phyloP scores from a whole-genome alignment of 2,113 vertebrate species.

The Channa maculata region DNA sequence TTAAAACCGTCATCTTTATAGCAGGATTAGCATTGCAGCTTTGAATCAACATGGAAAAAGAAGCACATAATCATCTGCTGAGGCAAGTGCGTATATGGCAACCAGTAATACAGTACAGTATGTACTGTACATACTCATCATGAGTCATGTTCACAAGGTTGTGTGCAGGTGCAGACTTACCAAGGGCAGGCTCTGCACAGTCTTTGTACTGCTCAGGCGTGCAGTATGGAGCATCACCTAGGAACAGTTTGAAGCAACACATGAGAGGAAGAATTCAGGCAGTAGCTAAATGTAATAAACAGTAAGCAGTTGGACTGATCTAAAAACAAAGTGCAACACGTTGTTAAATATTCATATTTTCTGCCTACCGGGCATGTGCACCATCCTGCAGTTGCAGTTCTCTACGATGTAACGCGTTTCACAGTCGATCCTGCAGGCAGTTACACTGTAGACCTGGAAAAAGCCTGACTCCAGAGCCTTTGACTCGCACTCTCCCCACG shows the following conservation, averaged over 20 bases:
- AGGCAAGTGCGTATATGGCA: conserved; percentile 28
- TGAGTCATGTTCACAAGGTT: not conserved
- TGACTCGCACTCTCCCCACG: conserved; percentile 96
- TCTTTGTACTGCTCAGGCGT: conserved; percentile 99
- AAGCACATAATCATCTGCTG: conserved; percentile 13
- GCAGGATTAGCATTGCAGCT: conserved; percentile 43
- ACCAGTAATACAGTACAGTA: not conserved
- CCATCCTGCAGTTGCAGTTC: conserved; percentile 99
- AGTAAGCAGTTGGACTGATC: too few relatives aligned
- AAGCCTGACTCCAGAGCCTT: conserved; percentile 92
- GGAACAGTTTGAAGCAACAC: conserved; percentile 62
- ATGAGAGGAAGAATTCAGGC: conserved; percentile 7
- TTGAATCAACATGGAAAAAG: conserved; percentile 25
- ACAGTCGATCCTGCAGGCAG: conserved; percentile 97
- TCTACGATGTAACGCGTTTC: conserved; percentile 99
- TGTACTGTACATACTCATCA: not conserved
- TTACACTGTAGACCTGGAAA: conserved; percentile 96
- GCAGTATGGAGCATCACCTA: conserved; percentile 96
- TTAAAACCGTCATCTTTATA: conserved; percentile 18
- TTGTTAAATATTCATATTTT: conserved; percentile 21
- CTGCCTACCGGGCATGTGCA: conserved; percentile 94
- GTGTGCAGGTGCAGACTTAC: conserved; percentile 83
- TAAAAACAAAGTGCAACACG: conserved; percentile 1
- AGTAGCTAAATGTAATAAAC: conserved; percentile 2
- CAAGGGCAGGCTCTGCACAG: conserved; percentile 95